Evolutionary conservation across 2,888 invertebrate species (phyloP).

Genomic region (Hecatera dysodea): DNA sequence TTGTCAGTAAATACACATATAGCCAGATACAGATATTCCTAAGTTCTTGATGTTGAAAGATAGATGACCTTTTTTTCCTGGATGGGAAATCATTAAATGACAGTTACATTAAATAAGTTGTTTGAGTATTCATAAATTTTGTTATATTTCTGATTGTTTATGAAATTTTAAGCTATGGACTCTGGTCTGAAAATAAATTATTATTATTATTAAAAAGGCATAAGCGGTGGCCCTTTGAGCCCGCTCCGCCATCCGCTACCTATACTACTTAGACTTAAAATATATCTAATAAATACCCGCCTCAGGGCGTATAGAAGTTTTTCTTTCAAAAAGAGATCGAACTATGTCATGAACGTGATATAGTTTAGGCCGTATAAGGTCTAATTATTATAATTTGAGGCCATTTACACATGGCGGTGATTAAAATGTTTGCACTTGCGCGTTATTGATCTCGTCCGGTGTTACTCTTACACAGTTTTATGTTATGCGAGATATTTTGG

Average conservation of each 20-base stretch:
- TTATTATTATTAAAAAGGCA: too few species aligned
- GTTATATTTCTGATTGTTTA: too few species aligned
- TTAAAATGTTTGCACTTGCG: constrained; percentile 34
- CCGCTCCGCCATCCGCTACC: constrained; percentile 15
- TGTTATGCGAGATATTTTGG: constrained; percentile 29
- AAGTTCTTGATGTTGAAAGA: too few species aligned
- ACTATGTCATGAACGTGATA: constrained; percentile 62
- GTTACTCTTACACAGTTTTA: constrained; percentile 1
- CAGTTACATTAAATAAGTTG: too few species aligned
- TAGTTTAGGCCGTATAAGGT: constrained; percentile 58
- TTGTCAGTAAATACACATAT: too few species aligned
- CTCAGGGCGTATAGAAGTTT: constrained; percentile 39
- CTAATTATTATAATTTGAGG: constrained; percentile 65
- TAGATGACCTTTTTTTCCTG: too few species aligned
- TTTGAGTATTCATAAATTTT: too few species aligned
- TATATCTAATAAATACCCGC: constrained; percentile 18
- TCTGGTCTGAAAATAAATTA: too few species aligned
- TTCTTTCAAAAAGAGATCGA: constrained; percentile 45
- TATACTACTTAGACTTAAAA: neutral
- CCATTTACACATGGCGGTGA: constrained; percentile 47
- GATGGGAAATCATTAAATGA: too few species aligned
- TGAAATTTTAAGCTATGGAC: too few species aligned
- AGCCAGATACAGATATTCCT: too few species aligned
- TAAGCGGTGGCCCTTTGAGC: too few species aligned
- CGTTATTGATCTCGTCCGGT: constrained; percentile 66